Conservation (phyloP, 2,113 vertebrate species). For the Cardinalis cardinalis region DNA sequence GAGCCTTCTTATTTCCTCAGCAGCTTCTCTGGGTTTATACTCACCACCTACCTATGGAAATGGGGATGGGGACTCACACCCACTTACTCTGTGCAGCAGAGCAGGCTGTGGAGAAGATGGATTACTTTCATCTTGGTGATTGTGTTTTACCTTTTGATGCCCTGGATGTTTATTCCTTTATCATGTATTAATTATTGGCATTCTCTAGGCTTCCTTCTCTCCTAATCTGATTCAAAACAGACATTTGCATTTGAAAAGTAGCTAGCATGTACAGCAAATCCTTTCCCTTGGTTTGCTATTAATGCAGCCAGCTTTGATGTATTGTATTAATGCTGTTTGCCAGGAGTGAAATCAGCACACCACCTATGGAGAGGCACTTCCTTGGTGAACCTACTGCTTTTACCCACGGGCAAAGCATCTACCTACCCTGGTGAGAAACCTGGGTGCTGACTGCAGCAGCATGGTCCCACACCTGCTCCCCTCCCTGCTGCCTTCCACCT, state of each 20-base stretch:
- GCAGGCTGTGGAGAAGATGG: neutral
- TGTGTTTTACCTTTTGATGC: conserved; percentile 5
- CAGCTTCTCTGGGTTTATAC: neutral
- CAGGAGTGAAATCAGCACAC: conserved; percentile 40
- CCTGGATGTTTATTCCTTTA: conserved; percentile 36
- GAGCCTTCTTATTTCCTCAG: neutral
- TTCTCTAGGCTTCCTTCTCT: conserved; percentile 41
- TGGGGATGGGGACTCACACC: neutral
- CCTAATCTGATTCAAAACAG: conserved; percentile 61
- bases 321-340: conserved; percentile 40
- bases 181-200: conserved; percentile 46
- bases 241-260: conserved; percentile 61
- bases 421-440: neutral
- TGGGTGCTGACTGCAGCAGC: neutral
- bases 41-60: neutral
- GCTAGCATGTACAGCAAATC: conserved; percentile 46
- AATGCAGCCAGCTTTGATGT: conserved; percentile 33
- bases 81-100: neutral
- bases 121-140: conserved; percentile 12
- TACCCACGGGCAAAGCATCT: neutral
- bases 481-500: neutral
- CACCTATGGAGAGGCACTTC: conserved; percentile 17
- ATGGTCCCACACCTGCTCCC: neutral
- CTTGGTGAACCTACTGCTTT: neutral
- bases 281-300: conserved; percentile 31